Conservation (phyloP, 1,140 invertebrate genomes). For the Cydia splendana region DNA sequence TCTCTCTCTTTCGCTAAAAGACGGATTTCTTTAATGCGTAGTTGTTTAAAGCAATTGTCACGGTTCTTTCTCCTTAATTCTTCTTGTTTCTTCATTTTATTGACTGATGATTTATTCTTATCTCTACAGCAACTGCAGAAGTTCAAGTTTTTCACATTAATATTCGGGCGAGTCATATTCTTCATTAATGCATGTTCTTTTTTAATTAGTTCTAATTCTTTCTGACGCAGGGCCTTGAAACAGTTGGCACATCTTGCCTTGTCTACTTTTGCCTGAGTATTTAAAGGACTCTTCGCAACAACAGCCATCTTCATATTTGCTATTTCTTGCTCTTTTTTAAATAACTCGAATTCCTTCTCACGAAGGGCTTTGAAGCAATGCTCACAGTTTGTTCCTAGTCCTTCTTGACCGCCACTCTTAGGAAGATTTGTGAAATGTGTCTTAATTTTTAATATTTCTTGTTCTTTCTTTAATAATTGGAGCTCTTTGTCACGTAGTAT, state of each 20-base stretch:
- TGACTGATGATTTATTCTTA: neutral
- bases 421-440: slow-evolving; percentile 5
- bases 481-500: slow-evolving; percentile 8
- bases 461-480: slow-evolving; percentile 12
- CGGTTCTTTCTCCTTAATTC: neutral
- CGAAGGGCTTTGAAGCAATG: slow-evolving; percentile 1
- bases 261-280: neutral
- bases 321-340: slow-evolving; percentile 12
- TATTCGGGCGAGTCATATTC: slow-evolving; percentile 8
- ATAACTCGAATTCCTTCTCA: neutral
- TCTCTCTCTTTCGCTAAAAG: slow-evolving; percentile 4
- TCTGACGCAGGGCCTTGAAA: neutral
- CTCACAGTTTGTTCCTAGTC: slow-evolving; percentile 2
- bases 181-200: slow-evolving; percentile 13
- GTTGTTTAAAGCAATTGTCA: slow-evolving; percentile 14
- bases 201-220: slow-evolving; percentile 10
- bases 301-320: neutral
- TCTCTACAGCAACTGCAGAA: slow-evolving; percentile 11
- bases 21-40: slow-evolving; percentile 8
- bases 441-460: slow-evolving; percentile 14
- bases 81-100: neutral
- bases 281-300: neutral
- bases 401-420: neutral
- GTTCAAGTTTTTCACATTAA: neutral
- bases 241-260: neutral